Base-by-base conservation (phyloP, 2,888 invertebrate species). In the Monoplex corrugatus region DNA sequence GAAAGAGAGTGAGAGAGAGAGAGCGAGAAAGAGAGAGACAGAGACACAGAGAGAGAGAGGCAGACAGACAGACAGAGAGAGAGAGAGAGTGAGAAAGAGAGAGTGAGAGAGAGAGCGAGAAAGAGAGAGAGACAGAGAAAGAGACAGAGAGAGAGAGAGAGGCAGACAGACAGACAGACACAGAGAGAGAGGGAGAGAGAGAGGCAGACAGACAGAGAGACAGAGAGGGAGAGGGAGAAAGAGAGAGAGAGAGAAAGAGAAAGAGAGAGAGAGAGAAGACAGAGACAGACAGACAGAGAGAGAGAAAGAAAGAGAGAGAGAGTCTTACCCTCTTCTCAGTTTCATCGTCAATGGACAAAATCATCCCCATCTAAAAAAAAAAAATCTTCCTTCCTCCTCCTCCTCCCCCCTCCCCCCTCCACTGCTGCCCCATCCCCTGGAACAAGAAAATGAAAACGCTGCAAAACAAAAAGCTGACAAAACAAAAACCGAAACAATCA, bases 21-120 rank as follows among this genome's bases (percentile, higher is more conserved):
- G 78, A 80, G 78, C 8, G 40, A 40, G 78, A 80, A 40, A 40
- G 40, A 40, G 78, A 80, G 78, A 40, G 78, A 80, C 32, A 40
- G 40, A 40, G 78, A 80, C 40, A 40, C 5, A 40, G 78, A 80
- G 78, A 80, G 78, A 80, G 40, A 80, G 16, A 40, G 40, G 40
- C 35, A 43, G 28, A 40, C 3, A 38, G 80, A 80, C 23, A 40
- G 43, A 40, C 19, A 43, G 80, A 43, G 16, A 43, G 80, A 43
- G 19, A 32, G 43, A 43, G 43, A 80, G 43, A 43, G 19, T 40
- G 80, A 43, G 19, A 40, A 2, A 80, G 80, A 43, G 23, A 40
- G 40, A 40, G 40, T 1, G 19, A 40, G 28, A 80, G 80, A 43
- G 43, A 40, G 23, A 80, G 40, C 38, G 38, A 40, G 28, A 43